Evolutionary conservation across 2,113 vertebrate genomes (phyloP), one percentile per base, ranked within the genome.

Genomic region (Hiodon alosoides): DNA sequence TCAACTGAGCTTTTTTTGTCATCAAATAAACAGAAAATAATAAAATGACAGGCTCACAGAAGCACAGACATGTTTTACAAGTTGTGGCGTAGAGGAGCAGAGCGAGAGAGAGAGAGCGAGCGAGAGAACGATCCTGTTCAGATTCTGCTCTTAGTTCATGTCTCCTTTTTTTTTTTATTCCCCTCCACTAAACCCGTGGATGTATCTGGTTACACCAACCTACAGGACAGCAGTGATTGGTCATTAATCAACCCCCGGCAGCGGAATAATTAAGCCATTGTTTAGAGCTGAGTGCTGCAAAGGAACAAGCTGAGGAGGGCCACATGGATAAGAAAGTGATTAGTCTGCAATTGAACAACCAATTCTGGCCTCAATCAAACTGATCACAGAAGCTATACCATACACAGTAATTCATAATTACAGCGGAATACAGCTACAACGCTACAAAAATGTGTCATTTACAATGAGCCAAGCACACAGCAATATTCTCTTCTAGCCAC

Each of bases 121-220:
- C 31, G 31, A 31, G 31, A 31, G 31, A 31, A 31, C 31, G 31
- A 31, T 31, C 31, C 31, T 31, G 31, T 31, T 31, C 31, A 31
- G 31, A 3, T 16, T 9, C 64, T 14, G 16, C 55, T 61, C 6
- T 8, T n/a, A 60, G 11, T 6, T 5, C n/a, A 73, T 4, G 8
- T 17, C 31, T 13, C 59, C 71, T 60, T 53, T 14, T 71, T 70
- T 59, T 78, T 51, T 80, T 77, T 16, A 65, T 78, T 70, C 67
- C 72, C 47, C 70, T 61, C 70, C 73, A 81, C 76, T 83, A 76
- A 80, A 81, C 67, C 75, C 77, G 61, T 81, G 68, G 31, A 71
- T 73, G 55, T 59, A 76, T 81, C 78, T 71, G 76, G 73, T 76
- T 77, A 77, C 17, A 71, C 75, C 78, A 8, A 73, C 78, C 61